Evolutionary conservation across 2,888 invertebrate species (phyloP), one percentile per base, ranked within the genome.

Genomic region (Ophion ventricosus): DNA sequence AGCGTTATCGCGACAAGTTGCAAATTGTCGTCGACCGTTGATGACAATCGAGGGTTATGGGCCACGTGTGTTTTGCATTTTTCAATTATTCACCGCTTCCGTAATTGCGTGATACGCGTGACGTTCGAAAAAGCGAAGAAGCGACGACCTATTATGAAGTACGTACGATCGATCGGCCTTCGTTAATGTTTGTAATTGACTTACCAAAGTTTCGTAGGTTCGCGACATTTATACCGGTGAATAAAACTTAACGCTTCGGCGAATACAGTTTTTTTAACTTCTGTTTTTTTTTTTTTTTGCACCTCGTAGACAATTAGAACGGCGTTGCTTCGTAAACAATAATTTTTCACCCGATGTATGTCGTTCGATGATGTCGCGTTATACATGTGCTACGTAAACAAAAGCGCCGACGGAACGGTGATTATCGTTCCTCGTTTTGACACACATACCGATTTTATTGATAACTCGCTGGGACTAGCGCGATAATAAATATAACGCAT

Each of bases 371-470:
- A 23, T n/a, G n/a, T n/a, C n/a, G n/a, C 35, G 23, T 29, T 67
- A 25, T 25, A 43, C 67, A 49, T 25, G 2, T 3, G 43, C 23
- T 49, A 67, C 67, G 67, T 43, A 67, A 67, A 67, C 67, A 67
- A 67, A 43, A 67, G 67, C 67, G 17, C 35, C 14, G 43, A 11
- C 11, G 43, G 25, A 14, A 67, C 43, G 49, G 17, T 23, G 49
- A 43, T 67, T 67, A 49, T 49, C 14, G 43, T 43, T 14, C 43
- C 11, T 67, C 25, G 49, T 49, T 49, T 49, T 49, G 67, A 67
- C 43, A 67, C 25, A 25, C 43, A 43, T 67, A 67, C 67, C 25
- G 43, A 67, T 66, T 67, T 67, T 67, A 67, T 40, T 40, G 35
- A 43, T 43, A 43, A 43, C 43, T 43, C 2, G 43, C 14, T 43